Conservation (phyloP, 2,113 vertebrate species). For the Gallinago jamesoni region DNA sequence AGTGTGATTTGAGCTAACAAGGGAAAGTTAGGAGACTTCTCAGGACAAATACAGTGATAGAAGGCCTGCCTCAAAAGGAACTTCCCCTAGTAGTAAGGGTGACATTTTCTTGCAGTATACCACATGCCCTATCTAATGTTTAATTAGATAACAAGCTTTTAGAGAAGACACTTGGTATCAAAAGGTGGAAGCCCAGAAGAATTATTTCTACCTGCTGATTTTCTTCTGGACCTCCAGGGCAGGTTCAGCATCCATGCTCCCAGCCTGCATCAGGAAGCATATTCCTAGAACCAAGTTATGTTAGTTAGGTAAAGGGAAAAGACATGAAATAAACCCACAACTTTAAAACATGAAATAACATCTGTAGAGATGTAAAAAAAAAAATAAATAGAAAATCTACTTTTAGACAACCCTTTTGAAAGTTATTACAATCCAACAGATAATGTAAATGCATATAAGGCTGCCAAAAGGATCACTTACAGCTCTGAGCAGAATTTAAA, state of each 20-base stretch:
- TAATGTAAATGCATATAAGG: neutral
- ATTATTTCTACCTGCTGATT: neutral
- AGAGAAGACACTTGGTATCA: neutral
- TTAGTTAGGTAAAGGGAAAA: neutral
- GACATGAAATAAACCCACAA: neutral
- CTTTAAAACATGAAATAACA: neutral
- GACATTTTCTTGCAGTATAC: neutral
- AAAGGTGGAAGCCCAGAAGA: neutral
- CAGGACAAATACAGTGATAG: neutral
- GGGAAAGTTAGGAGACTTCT: neutral
- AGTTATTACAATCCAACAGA: neutral
- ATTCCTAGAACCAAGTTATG: neutral
- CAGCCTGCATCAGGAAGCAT: neutral
- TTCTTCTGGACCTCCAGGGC: neutral
- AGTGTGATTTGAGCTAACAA: neutral
- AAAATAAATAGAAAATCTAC: neutral
- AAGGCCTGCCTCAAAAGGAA: neutral
- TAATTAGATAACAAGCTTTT: neutral
- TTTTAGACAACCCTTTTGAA: neutral
- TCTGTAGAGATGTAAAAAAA: neutral
- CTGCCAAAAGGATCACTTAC: neutral
- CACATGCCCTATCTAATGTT: neutral
- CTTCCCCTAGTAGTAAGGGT: neutral
- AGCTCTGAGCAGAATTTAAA: constrained; percentile 15
- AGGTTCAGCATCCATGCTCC: neutral